A percentile compares a stretch with the other conserved stretches of the same genome.
Conservation (phyloP, 2,888 invertebrate species). For the Trichopoda pennipes region DNA sequence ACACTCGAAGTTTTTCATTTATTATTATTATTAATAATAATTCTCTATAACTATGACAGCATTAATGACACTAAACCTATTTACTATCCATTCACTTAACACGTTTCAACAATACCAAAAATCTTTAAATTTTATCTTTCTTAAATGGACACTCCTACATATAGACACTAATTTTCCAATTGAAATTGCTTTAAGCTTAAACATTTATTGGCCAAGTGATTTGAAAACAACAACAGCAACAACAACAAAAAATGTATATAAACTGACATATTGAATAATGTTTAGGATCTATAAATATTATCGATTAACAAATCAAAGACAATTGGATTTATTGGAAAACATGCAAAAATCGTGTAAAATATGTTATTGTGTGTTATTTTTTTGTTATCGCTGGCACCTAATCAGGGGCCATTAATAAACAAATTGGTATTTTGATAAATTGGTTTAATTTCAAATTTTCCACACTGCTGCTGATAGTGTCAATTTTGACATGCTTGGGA, state of each 20-base stretch:
- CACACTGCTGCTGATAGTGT: neutral
- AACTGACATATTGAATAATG: conserved; percentile 54
- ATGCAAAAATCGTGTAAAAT: conserved; percentile 59
- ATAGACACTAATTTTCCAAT: conserved; percentile 21
- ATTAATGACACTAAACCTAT: conserved; percentile 46
- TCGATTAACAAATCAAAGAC: conserved; percentile 51
- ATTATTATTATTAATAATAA: conserved; percentile 18
- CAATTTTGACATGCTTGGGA: neutral
- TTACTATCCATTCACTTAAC: conserved; percentile 6
- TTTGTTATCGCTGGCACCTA: conserved; percentile 52
- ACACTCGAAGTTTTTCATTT: neutral
- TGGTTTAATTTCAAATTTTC: neutral
- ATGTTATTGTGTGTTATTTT: conserved; percentile 12
- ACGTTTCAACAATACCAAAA: neutral
- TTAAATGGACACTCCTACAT: conserved; percentile 44
- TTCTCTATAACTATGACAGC: conserved; percentile 35
- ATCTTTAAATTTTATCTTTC: conserved; percentile 32
- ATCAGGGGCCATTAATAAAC: conserved; percentile 52
- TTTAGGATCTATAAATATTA: conserved; percentile 38
- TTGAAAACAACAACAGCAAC: too few relatives aligned
- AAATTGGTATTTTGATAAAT: neutral
- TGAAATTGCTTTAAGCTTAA: conserved; percentile 11
- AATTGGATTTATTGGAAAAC: conserved; percentile 16
- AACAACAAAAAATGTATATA: neutral
- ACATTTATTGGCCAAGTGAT: conserved; percentile 9